phyloP scores from a whole-genome alignment of 2,797 vertebrate species.

The Sebastes nivosus region DNA sequence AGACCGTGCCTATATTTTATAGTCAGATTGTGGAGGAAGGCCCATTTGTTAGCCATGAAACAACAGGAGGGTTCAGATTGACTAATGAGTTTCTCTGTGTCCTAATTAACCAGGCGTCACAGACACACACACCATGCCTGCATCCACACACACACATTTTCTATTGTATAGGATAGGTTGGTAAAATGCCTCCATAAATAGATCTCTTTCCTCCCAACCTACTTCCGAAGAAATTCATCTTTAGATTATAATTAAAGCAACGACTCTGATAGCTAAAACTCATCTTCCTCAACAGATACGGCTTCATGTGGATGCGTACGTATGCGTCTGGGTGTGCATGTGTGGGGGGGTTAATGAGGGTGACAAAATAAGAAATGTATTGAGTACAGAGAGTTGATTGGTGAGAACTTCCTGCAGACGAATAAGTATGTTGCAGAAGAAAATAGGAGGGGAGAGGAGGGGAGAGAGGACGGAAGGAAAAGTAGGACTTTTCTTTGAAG shows the following conservation, averaged over 20 bases:
- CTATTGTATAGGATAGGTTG: slow-evolving; percentile 68
- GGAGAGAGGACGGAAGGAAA: background rate
- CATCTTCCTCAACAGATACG: slow-evolving; percentile 67
- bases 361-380: slow-evolving; percentile 57
- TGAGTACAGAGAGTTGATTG: slow-evolving; percentile 40
- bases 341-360: slow-evolving; percentile 64
- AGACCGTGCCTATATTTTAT: slow-evolving; percentile 76
- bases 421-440: slow-evolving; percentile 22
- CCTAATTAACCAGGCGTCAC: slow-evolving; percentile 86
- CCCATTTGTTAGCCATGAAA: slow-evolving; percentile 82
- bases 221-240: slow-evolving; percentile 86
- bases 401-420: slow-evolving; percentile 34
- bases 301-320: slow-evolving; percentile 15
- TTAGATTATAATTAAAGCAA: slow-evolving; percentile 89
- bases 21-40: slow-evolving; percentile 75
- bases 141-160: slow-evolving; percentile 32
- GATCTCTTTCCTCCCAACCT: slow-evolving; percentile 81
- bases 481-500: background rate
- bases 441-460: slow-evolving; percentile 8
- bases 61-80: slow-evolving; percentile 88
- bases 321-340: slow-evolving; percentile 1
- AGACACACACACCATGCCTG: slow-evolving; percentile 48
- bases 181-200: slow-evolving; percentile 86
- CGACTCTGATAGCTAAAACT: slow-evolving; percentile 75
- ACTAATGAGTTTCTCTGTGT: slow-evolving; percentile 88